Conservation (phyloP, 1,140 invertebrate species). For the Zaprionus taronus region DNA sequence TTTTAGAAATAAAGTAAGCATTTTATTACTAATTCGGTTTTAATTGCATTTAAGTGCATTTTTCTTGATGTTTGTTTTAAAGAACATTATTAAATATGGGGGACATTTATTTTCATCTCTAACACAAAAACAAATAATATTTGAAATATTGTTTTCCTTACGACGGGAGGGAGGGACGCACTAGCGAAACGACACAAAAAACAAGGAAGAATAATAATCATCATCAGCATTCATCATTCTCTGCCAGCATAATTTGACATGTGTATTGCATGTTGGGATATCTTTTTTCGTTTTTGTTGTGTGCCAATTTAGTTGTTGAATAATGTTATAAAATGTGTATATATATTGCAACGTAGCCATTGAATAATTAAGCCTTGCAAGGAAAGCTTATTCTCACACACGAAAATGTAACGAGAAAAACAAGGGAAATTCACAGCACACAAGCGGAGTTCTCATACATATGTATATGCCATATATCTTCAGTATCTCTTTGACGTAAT, state of each 20-base stretch:
- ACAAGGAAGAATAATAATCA: constrained; percentile 36
- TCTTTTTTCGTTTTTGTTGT: constrained; percentile 10
- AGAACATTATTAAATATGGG: constrained; percentile 73
- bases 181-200: constrained; percentile 47
- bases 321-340: constrained; percentile 41
- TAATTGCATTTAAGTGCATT: constrained; percentile 74
- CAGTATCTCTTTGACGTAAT: constrained; percentile 36
- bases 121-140: constrained; percentile 80
- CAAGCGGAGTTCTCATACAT: constrained; percentile 48
- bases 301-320: constrained; percentile 40
- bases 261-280: constrained; percentile 22
- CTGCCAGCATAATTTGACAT: constrained; percentile 50
- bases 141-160: constrained; percentile 68
- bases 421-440: constrained; percentile 69
- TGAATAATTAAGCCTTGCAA: constrained; percentile 58
- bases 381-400: constrained; percentile 17
- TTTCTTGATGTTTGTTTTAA: constrained; percentile 45
- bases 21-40: constrained; percentile 77
- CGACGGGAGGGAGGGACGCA: constrained; percentile 42
- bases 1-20: constrained; percentile 83
- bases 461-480: not conserved
- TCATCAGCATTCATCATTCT: constrained; percentile 28
- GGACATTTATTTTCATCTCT: constrained; percentile 64
- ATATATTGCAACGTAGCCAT: constrained; percentile 70
- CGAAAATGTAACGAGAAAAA: constrained; percentile 20